These are phyloP conservation scores for Luehdorfia chinensis DNA, from an alignment of 1,140 invertebrate genomes.

Conservation along the genomic window DNA sequence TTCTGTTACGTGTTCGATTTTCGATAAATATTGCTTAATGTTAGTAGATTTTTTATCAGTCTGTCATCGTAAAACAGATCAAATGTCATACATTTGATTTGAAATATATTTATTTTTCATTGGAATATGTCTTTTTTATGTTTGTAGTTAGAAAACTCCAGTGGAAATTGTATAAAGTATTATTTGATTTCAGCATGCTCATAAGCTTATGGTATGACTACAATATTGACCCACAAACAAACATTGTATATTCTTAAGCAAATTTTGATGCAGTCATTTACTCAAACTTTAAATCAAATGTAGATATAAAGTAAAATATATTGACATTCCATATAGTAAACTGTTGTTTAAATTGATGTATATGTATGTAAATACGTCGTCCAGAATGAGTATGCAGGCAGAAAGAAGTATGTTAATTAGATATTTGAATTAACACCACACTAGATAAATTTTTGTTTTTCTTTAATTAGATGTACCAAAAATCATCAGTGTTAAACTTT, in stretches of 20 bases:
- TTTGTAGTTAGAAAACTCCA: slow-evolving; percentile 72
- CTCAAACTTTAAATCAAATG: slow-evolving; percentile 63
- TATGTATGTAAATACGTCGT: slow-evolving; percentile 9
- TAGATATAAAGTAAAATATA: slow-evolving; percentile 77
- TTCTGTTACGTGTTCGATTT: slow-evolving; percentile 73
- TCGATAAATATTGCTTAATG: slow-evolving; percentile 74
- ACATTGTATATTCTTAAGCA: slow-evolving; percentile 70
- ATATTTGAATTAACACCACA: slow-evolving; percentile 5
- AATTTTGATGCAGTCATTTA: slow-evolving; percentile 67
- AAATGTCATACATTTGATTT: slow-evolving; percentile 77
- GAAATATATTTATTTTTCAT: slow-evolving; percentile 77
- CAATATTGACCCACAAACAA: slow-evolving; percentile 40
- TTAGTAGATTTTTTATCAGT: slow-evolving; percentile 75
- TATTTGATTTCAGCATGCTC: slow-evolving; percentile 47
- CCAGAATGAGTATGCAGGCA: slow-evolving; percentile 5
- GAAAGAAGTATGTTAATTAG: slow-evolving; percentile 1
- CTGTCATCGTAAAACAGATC: slow-evolving; percentile 68
- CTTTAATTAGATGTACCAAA: slow-evolving; percentile 14
- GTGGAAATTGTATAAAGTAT: slow-evolving; percentile 59
- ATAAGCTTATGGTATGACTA: slow-evolving; percentile 43
- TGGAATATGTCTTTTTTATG: slow-evolving; percentile 73
- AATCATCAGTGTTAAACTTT: slow-evolving; percentile 6
- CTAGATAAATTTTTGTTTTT: slow-evolving; percentile 1
- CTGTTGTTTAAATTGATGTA: slow-evolving; percentile 65
- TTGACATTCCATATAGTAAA: slow-evolving; percentile 75